These are phyloP conservation scores for Drosophila pegasa DNA, from an alignment of 2,888 invertebrate species.

Conservation along the genomic window DNA sequence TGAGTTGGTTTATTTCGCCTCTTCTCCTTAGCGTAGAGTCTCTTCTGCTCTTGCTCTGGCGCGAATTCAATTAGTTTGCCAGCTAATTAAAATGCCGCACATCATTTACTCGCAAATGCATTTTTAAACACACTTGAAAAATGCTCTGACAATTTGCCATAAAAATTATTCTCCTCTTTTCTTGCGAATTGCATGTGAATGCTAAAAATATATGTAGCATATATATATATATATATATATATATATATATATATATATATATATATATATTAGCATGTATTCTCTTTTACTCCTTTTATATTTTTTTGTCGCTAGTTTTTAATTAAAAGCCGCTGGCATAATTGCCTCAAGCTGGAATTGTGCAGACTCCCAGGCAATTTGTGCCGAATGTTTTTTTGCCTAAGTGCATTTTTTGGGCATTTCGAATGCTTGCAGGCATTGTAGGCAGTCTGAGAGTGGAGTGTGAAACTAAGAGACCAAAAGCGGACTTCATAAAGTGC, in stretches of 20 bases:
- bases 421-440: neutral
- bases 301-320: slow-evolving; percentile 11
- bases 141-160: slow-evolving; percentile 48
- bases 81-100: slow-evolving; percentile 72
- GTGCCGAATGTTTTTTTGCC: slow-evolving; percentile 1
- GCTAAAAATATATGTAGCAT: no score
- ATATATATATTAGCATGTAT: neutral
- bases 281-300: neutral
- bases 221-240: neutral
- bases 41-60: slow-evolving; percentile 22
- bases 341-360: neutral
- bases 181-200: neutral
- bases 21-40: neutral
- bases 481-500: neutral
- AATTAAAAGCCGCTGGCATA: slow-evolving; percentile 20
- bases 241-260: neutral
- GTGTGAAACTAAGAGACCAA: neutral
- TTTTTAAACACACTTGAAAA: slow-evolving; percentile 63
- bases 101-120: slow-evolving; percentile 66
- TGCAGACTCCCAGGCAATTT: neutral
- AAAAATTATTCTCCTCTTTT: slow-evolving; percentile 14
- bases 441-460: neutral
- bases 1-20: slow-evolving; percentile 8
- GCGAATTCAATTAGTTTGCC: slow-evolving; percentile 66
- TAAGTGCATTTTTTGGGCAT: neutral